Evolutionary conservation across 2,797 vertebrate species (phyloP).

Genomic region (Melanotaenia maccullochi): DNA sequence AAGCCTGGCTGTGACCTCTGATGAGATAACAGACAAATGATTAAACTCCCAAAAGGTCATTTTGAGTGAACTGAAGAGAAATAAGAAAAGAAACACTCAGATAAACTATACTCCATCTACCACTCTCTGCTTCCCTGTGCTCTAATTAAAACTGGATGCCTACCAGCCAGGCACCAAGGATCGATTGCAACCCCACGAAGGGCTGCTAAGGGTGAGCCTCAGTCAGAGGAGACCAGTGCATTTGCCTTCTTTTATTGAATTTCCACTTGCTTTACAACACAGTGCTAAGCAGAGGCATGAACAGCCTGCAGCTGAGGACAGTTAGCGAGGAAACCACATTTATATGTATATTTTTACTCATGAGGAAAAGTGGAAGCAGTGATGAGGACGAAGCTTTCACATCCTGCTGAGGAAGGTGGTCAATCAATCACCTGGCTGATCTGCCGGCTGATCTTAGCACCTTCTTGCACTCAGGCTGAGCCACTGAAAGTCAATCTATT

Average conservation of each 20-base stretch:
- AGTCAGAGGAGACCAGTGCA: slow-evolving; percentile 14
- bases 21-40: not conserved
- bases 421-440: slow-evolving; percentile 20
- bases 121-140: slow-evolving; percentile 7
- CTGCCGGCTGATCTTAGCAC: slow-evolving; percentile 12
- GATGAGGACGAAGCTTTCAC: not conserved
- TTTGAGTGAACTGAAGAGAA: not conserved
- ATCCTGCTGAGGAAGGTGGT: not conserved
- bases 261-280: slow-evolving; percentile 71
- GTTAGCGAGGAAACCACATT: slow-evolving; percentile 20
- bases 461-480: slow-evolving; percentile 10
- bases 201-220: slow-evolving; percentile 6
- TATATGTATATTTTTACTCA: not conserved
- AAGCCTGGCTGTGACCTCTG: not conserved
- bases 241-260: slow-evolving; percentile 67
- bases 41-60: not conserved
- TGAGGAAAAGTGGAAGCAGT: not conserved
- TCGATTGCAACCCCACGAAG: slow-evolving; percentile 63
- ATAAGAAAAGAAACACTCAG: not conserved
- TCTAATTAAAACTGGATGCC: slow-evolving; percentile 76
- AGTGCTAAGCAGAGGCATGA: slow-evolving; percentile 60
- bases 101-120: not conserved
- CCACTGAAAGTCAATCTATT: slow-evolving; percentile 34
- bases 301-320: slow-evolving; percentile 44
- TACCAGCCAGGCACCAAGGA: slow-evolving; percentile 58